Base-by-base conservation (phyloP, 2,113 vertebrate genomes). In the Ciconia boyciana region DNA sequence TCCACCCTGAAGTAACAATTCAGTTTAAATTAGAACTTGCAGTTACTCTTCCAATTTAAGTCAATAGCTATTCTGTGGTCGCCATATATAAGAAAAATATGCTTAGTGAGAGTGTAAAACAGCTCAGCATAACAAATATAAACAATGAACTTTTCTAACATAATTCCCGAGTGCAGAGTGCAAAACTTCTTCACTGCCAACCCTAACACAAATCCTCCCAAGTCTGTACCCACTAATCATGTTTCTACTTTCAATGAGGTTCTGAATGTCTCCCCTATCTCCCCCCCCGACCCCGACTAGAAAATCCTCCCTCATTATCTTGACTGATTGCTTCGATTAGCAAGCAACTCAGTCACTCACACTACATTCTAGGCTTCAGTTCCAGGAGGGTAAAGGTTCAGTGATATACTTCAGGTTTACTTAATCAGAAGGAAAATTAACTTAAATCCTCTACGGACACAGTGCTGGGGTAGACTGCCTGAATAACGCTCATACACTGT, bases 241-340 rank as follows among this genome's bases (percentile, higher is more conserved):
- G 55, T 91, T 95, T 95, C 85, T 31, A 64, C 85, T 90, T 94
- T 93, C 71, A 54, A 43, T 69, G 13, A 80, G 85, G 86, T 93
- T 94, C 64, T 89, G 68, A 92, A 86, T 43, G 49, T 81, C 64
- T 96, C 83, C 65, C 46, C 64, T 83, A 19, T 31, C 13, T 32
- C 29, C 15, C 25, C 25, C 16, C 29, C 32, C 18, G 18, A 48
- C 21, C 32, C 39, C 44, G 43, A 52, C 76, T 79, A 65, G 89
- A 96, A 96, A 97, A 69, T 72, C 80, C 90, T 93, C n/a, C 83
- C 80, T 97, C 77, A 51, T 97, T 98, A 94, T 76, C 85, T 89
- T 97, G 96, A 97, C 84, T 83, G 96, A 97, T 96, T 95, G 86
- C 96, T 97, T 94, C 85, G 91, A 95, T 97, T 97, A 98, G 85